Percentiles rank a stretch among this genome's conserved stretches.
Conservation (phyloP, 2,888 invertebrate genomes). For the Podotricha telesiphe region DNA sequence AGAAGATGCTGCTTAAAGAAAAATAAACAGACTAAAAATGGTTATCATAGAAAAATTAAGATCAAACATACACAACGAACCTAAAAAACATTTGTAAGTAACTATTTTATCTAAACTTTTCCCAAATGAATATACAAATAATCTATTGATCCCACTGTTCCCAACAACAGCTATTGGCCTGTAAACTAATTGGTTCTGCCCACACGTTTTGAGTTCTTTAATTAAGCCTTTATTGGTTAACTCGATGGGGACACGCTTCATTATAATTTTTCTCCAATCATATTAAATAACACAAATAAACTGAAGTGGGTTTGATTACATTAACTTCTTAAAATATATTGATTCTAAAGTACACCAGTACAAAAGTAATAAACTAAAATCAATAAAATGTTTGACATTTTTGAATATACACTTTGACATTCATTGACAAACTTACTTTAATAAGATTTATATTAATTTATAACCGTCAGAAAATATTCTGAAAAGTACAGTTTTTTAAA, state of each 20-base stretch:
- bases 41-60: neutral
- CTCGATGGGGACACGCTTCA: slow-evolving; percentile 19
- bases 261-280: slow-evolving; percentile 25
- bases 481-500: too few species aligned
- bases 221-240: slow-evolving; percentile 30
- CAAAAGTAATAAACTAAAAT: too few species aligned
- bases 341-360: too few species aligned
- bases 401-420: too few species aligned
- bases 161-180: slow-evolving; percentile 15
- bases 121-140: neutral
- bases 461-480: too few species aligned
- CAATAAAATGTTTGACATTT: too few species aligned
- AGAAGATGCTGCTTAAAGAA: too few species aligned
- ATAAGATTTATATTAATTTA: too few species aligned
- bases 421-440: too few species aligned
- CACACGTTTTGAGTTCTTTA: slow-evolving; percentile 35
- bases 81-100: neutral
- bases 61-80: neutral
- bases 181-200: slow-evolving; percentile 33
- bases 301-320: too few species aligned
- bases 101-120: neutral
- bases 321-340: too few species aligned
- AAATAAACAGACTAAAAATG: neutral
- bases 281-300: slow-evolving; percentile 1
- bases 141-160: neutral